Percentiles rank a stretch among this genome's conserved stretches.
Conservation (phyloP, 2,113 vertebrate species). For the Xenopus laevis region DNA sequence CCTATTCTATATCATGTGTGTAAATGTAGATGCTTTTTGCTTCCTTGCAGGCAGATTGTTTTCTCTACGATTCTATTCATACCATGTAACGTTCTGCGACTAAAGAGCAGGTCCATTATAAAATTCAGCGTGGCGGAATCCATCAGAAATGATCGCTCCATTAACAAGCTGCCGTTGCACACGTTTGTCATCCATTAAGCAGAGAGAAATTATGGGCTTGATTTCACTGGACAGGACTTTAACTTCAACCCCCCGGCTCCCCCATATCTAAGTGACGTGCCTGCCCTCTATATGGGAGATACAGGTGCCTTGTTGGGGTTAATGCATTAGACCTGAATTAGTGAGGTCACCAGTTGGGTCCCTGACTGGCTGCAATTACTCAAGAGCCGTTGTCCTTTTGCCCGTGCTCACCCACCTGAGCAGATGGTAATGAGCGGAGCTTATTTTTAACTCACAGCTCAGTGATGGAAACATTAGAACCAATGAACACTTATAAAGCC, state of each 20-base stretch:
- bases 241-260: neutral
- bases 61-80: no score
- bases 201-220: neutral
- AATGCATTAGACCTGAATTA: neutral
- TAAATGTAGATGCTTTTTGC: no score
- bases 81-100: no score
- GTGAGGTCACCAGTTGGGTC: neutral
- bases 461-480: no score
- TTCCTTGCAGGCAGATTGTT: no score
- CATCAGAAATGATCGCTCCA: conserved; percentile 2
- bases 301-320: neutral
- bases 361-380: neutral
- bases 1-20: no score
- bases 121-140: neutral
- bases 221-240: neutral
- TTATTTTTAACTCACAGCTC: no score
- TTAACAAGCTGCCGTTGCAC: conserved; percentile 5
- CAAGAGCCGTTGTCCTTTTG: no score
- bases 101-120: no score
- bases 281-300: neutral
- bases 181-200: conserved; percentile 11
- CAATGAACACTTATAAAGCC: no score
- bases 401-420: no score
- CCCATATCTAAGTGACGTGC: neutral
- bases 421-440: no score